Evolutionary conservation across 2,113 vertebrate genomes (phyloP).

Genomic region (Protobothrops mucrosquamatus): DNA sequence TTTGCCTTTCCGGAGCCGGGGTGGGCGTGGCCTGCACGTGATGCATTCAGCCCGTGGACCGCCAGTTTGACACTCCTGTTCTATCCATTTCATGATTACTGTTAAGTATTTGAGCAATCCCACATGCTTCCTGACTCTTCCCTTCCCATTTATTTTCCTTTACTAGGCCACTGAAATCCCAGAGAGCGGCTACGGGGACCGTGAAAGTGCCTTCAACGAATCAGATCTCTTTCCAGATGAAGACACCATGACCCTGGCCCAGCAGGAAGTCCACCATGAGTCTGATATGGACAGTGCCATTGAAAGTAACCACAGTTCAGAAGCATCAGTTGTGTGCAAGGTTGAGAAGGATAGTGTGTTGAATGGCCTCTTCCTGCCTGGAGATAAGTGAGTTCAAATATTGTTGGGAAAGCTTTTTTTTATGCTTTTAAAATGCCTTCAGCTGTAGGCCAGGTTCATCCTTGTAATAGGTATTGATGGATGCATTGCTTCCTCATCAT

Average conservation of each 20-base stretch:
- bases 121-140: neutral
- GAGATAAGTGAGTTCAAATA: slow-evolving; percentile 82
- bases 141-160: slow-evolving; percentile 6
- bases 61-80: too few species aligned
- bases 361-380: slow-evolving; percentile 78
- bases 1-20: too few species aligned
- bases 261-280: slow-evolving; percentile 77
- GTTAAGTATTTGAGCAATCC: neutral
- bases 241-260: slow-evolving; percentile 75
- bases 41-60: too few species aligned
- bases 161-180: slow-evolving; percentile 70
- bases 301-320: slow-evolving; percentile 81
- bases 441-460: neutral
- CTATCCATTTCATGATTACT: neutral
- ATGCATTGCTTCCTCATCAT: neutral
- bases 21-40: too few species aligned
- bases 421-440: neutral
- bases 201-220: slow-evolving; percentile 72
- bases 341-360: slow-evolving; percentile 76
- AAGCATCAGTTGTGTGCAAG: slow-evolving; percentile 72
- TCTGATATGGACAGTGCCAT: slow-evolving; percentile 90
- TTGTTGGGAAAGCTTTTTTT: neutral
- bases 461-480: neutral
- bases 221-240: slow-evolving; percentile 75
- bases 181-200: slow-evolving; percentile 75